Conservation (phyloP, 2,797 vertebrate species). For the Myotis daubentonii region DNA sequence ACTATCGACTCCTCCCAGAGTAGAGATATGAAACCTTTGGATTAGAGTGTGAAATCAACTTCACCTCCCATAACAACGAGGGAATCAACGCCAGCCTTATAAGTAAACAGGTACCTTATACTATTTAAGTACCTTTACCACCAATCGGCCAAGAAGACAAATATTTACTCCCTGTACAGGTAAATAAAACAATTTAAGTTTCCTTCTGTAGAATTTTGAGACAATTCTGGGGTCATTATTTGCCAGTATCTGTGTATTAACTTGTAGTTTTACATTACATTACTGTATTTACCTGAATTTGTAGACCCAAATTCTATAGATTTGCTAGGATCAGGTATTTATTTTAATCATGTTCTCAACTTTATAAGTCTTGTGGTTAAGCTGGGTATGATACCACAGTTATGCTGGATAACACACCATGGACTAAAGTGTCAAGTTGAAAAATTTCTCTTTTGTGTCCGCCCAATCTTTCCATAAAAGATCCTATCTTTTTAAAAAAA, state of each 20-base stretch:
- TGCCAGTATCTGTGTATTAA: neutral
- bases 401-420: neutral
- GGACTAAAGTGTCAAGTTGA: neutral
- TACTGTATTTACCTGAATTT: constrained; percentile 17
- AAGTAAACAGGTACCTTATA: constrained; percentile 56
- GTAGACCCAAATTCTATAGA: neutral
- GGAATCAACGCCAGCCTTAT: constrained; percentile 38
- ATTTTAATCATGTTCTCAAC: constrained; percentile 1
- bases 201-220: constrained; percentile 11
- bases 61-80: constrained; percentile 56
- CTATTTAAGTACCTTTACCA: neutral
- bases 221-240: neutral
- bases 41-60: constrained; percentile 31
- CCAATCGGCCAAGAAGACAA: constrained; percentile 29
- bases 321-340: constrained; percentile 43
- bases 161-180: constrained; percentile 50
- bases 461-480: neutral
- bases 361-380: neutral
- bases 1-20: neutral
- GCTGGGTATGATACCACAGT: neutral
- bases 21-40: neutral
- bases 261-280: neutral
- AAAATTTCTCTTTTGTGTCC: neutral
- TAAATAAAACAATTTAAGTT: constrained; percentile 38
- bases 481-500: neutral